Percentiles rank a stretch among this genome's conserved stretches.
phyloP scores from a whole-genome alignment of 2,888 invertebrate species.

The Oscheius sp. region DNA sequence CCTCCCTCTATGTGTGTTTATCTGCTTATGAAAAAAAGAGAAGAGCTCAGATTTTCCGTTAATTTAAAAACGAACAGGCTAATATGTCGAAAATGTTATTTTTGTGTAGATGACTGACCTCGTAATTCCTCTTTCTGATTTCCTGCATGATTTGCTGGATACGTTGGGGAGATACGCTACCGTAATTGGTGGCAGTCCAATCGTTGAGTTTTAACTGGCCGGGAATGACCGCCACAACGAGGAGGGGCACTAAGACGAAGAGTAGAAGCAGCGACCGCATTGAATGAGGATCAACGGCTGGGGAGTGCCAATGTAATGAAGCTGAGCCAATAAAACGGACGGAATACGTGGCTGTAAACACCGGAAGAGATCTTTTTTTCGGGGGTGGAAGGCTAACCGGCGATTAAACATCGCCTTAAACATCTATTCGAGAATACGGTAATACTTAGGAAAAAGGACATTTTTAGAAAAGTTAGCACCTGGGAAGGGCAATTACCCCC shows the following conservation, averaged over 20 bases:
- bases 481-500: no score
- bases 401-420: no score
- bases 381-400: background rate
- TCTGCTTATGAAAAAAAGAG: no score
- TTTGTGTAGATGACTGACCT: background rate
- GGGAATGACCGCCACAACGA: background rate
- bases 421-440: no score
- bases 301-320: background rate
- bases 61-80: no score
- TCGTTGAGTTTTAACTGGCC: background rate
- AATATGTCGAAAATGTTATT: no score
- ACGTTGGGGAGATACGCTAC: background rate
- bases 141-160: constrained; percentile 2
- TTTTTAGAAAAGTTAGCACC: no score
- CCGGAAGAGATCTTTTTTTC: background rate
- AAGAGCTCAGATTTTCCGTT: no score
- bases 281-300: background rate
- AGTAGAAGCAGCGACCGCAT: constrained; percentile 20
- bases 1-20: no score
- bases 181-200: background rate
- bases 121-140: background rate
- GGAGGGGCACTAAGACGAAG: background rate
- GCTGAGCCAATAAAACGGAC: constrained; percentile 5
- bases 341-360: constrained; percentile 4
- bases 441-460: no score